Conservation (phyloP, 2,888 invertebrate genomes). For the Imbricaverruca yamaguchii region DNA sequence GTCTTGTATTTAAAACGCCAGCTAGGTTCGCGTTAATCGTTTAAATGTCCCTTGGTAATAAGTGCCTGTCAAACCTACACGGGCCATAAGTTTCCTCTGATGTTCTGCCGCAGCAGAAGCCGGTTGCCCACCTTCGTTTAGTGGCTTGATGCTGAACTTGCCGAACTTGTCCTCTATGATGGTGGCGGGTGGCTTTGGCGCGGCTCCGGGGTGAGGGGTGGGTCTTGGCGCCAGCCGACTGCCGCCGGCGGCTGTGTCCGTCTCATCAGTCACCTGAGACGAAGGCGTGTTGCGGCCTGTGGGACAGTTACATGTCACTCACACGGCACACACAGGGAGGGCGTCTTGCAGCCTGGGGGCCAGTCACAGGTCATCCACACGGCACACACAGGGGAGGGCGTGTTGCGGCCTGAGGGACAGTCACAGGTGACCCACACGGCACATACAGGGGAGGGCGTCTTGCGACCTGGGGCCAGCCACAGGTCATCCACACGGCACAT, state of each 20-base stretch:
- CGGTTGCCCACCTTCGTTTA: slow-evolving; percentile 46
- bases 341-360: background rate
- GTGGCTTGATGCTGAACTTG: slow-evolving; percentile 85
- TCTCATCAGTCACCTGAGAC: slow-evolving; percentile 72
- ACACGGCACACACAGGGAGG: too few relatives aligned
- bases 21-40: too few relatives aligned
- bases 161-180: slow-evolving; percentile 98
- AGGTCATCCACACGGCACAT: too few relatives aligned
- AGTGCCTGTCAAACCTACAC: too few relatives aligned
- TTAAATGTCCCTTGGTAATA: too few relatives aligned
- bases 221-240: slow-evolving; percentile 36
- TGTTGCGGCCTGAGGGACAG: background rate
- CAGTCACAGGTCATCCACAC: background rate
- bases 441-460: too few relatives aligned
- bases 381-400: background rate
- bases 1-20: too few relatives aligned
- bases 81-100: too few relatives aligned
- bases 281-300: slow-evolving; percentile 82
- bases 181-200: slow-evolving; percentile 39
- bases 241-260: slow-evolving; percentile 44
- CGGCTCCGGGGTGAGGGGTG: slow-evolving; percentile 18
- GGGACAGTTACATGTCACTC: too few relatives aligned
- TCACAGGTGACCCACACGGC: too few relatives aligned
- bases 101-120: background rate
- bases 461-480: too few relatives aligned